These are phyloP conservation scores for Progne subis DNA, from an alignment of 2,113 vertebrate genomes.

Conservation along the genomic window DNA sequence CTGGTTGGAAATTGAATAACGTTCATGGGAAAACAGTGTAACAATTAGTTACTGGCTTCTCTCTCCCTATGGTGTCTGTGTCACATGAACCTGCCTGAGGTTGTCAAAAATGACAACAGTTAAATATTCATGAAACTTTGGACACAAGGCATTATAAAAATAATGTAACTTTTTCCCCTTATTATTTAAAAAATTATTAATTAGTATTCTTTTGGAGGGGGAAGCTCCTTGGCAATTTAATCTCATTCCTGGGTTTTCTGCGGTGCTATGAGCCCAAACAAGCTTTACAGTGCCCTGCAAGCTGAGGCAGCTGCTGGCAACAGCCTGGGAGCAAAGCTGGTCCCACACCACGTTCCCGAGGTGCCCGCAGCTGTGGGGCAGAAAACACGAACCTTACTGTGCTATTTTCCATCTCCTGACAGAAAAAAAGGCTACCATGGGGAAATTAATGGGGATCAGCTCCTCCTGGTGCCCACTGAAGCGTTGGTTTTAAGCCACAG, in stretches of 20 bases:
- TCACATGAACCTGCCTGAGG: background rate
- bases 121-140: background rate
- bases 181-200: background rate
- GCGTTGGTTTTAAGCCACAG: background rate
- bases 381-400: background rate
- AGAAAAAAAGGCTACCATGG: background rate
- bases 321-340: background rate
- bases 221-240: background rate
- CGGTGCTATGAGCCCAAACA: background rate
- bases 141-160: background rate
- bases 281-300: background rate
- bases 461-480: background rate
- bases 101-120: background rate
- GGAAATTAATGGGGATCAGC: background rate
- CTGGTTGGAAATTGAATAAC: background rate
- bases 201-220: background rate
- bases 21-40: background rate
- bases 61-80: background rate
- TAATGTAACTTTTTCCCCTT: background rate
- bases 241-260: background rate
- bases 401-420: background rate
- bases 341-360: rapidly evolving
- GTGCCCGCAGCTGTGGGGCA: background rate
- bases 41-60: background rate
- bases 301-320: background rate